phyloP scores from a whole-genome alignment of 2,888 invertebrate species.

The Dynastes maya region DNA sequence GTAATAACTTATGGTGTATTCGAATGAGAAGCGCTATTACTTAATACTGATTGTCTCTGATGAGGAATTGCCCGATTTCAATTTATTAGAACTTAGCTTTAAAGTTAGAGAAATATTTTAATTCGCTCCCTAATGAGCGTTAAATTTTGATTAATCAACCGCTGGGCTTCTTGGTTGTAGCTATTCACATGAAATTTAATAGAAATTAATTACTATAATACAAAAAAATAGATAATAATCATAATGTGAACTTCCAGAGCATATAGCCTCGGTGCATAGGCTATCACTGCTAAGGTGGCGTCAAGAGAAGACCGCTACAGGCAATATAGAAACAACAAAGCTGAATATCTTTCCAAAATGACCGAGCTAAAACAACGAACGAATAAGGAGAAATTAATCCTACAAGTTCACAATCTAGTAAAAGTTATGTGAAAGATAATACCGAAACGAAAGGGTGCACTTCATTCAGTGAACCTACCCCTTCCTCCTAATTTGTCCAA shows the following conservation, averaged over 20 bases:
- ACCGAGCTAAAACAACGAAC: no score
- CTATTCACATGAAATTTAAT: background rate
- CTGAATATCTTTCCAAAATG: no score
- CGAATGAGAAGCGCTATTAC: conserved; percentile 14
- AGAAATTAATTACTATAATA: background rate
- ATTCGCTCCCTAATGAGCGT: conserved; percentile 17
- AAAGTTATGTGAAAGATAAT: no score
- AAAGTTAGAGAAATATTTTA: conserved; percentile 3
- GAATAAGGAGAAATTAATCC: no score
- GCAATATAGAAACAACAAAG: no score
- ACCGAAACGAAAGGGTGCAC: no score
- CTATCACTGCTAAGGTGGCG: no score
- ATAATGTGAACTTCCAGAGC: background rate
- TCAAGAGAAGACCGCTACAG: no score
- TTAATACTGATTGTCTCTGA: conserved; percentile 28
- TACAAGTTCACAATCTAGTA: no score
- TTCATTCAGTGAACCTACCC: no score
- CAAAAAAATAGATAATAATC: no score
- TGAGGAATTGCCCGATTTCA: conserved; percentile 7
- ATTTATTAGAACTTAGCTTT: conserved; percentile 3
- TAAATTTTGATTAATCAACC: conserved; percentile 24
- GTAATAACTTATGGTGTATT: background rate
- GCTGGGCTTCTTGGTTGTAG: background rate
- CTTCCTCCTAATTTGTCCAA: no score
- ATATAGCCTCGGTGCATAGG: background rate